Conservation (phyloP, 2,113 vertebrate genomes). For the Macrotus californicus region DNA sequence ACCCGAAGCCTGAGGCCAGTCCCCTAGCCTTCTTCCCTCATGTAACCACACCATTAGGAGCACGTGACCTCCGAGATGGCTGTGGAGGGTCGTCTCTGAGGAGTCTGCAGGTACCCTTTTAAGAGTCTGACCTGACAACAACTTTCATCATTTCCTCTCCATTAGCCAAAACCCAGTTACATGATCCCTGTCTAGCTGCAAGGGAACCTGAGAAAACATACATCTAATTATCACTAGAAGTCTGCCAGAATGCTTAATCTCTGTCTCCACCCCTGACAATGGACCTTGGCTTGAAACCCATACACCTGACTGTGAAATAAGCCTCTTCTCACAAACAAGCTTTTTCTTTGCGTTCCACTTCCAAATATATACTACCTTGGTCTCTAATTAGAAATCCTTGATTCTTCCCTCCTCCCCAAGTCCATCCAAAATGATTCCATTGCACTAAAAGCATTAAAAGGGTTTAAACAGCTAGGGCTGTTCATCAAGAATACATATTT, state of each 20-base stretch:
- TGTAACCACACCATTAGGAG: not conserved
- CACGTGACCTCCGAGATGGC: fast-evolving
- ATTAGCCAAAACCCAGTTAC: not conserved
- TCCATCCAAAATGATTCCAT: not conserved
- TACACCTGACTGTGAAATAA: fast-evolving
- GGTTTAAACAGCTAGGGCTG: not conserved
- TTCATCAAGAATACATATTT: not conserved
- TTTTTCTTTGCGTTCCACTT: not conserved
- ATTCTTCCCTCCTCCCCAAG: not conserved
- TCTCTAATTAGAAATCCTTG: not conserved
- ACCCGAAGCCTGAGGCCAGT: no score
- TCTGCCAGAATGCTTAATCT: not conserved
- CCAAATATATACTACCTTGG: not conserved
- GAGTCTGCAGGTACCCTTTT: not conserved
- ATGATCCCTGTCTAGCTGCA: not conserved
- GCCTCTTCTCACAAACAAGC: not conserved
- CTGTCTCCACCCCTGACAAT: not conserved
- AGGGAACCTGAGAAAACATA: not conserved
- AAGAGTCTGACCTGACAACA: not conserved
- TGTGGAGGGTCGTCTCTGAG: not conserved
- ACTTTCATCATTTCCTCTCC: not conserved
- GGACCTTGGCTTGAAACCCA: no score
- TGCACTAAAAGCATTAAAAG: not conserved
- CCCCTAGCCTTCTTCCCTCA: fast-evolving
- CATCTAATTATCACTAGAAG: not conserved